Base-by-base conservation (phyloP, 1,140 invertebrate genomes). In the Cardiocondyla obscurior region DNA sequence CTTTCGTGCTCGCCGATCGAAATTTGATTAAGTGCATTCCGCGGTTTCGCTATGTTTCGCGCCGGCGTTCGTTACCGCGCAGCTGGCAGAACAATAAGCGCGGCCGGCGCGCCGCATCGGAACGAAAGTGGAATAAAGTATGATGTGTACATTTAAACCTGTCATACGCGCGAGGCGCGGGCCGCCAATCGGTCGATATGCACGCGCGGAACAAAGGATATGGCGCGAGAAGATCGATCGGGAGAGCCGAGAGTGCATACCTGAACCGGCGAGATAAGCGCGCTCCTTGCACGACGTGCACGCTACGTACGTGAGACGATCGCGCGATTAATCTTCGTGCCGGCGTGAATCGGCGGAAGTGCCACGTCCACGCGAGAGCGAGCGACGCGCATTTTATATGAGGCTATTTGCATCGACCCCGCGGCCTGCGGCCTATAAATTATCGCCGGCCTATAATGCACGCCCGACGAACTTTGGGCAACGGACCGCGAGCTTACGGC, bases 291-390 rank as follows among this genome's bases (percentile, higher is more conserved):
- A 67, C 79, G 62, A 82, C 85, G 87, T 85, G 83, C 85, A 81
- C 84, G 82, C 73, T 33, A 33, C 10, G 67, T 76, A 81, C 44
- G 67, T 72, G 58, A 62, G 67, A 64, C 39, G 84, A 83, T 85
- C 81, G 69, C 44, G 33, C 85, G 86, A 88, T 88, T 88, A 84
- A 88, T 88, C 85, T 87, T 84, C 82, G 74, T 28, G 69, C 25
- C 73, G 69, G 67, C 82, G 74, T 88, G 86, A 88, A 88, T 88
- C 86, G 82, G 49, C 86, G 86, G 85, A 88, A 88, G 82, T 88
- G 86, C 82, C 86, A 88, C 86, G 86, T 87, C 85, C 82, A 81
- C 69, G 62, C 85, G 49, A 81, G 79, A 82, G 19, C 81, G 30
- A 67, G 28, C 85, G 33, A 36, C 19, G 44, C 58, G 86, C 86